A percentile compares a stretch with the other conserved stretches of the same genome.
phyloP scores from a whole-genome alignment of 2,113 vertebrate genomes.

The Dinomys branickii region DNA sequence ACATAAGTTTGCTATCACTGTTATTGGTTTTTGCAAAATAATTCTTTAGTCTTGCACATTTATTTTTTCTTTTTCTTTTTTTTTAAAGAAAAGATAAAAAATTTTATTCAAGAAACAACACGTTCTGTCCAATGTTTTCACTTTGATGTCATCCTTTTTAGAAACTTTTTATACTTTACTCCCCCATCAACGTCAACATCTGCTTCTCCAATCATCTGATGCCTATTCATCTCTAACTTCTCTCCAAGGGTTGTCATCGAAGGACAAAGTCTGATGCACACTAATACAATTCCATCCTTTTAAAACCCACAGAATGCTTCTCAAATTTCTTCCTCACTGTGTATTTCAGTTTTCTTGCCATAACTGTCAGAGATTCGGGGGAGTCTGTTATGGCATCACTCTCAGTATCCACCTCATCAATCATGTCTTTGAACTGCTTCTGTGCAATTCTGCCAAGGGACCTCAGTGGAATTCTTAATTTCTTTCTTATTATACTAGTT shows the following conservation, averaged over 20 bases:
- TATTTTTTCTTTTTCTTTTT: not conserved
- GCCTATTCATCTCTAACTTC: slow-evolving; percentile 98
- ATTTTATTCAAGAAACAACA: slow-evolving; percentile 99
- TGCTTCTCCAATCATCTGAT: slow-evolving; percentile 99
- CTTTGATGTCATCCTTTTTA: slow-evolving; percentile 99
- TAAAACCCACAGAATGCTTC: slow-evolving; percentile 97
- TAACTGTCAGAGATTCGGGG: slow-evolving; percentile 98
- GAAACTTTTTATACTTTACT: slow-evolving; percentile 99
- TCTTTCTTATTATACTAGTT: slow-evolving; percentile 98
- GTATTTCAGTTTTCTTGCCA: slow-evolving; percentile 99
- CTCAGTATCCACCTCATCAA: slow-evolving; percentile 98
- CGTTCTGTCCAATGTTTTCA: slow-evolving; percentile 99
- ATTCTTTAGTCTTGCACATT: not conserved
- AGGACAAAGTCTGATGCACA: slow-evolving; percentile 98
- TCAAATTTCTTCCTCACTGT: slow-evolving; percentile 91
- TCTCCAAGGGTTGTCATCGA: slow-evolving; percentile 99
- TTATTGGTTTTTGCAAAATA: not conserved
- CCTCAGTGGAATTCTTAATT: slow-evolving; percentile 98
- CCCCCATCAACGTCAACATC: slow-evolving; percentile 99
- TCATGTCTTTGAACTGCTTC: slow-evolving; percentile 99
- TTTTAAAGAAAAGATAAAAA: slow-evolving; percentile 95
- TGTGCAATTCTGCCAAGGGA: slow-evolving; percentile 98
- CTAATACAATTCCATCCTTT: slow-evolving; percentile 99
- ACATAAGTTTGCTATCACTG: not conserved
- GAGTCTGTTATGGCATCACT: slow-evolving; percentile 99